These are phyloP conservation scores for Engystomops pustulosus DNA, from an alignment of 2,113 vertebrate species.

Conservation along the genomic window DNA sequence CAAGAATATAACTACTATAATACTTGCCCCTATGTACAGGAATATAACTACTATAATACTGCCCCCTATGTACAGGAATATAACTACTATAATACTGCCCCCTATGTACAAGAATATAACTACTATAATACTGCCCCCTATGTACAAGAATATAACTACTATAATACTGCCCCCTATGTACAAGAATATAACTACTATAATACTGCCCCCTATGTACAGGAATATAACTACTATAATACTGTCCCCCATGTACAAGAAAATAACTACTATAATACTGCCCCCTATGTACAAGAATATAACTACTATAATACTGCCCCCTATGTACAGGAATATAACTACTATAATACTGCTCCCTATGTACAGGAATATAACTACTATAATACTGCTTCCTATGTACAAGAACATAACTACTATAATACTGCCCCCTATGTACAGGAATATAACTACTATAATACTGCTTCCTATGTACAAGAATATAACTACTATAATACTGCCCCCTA, in stretches of 20 bases:
- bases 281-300: constrained; percentile 24
- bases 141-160: constrained; percentile 7
- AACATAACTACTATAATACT: constrained; percentile 13
- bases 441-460: constrained; percentile 2
- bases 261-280: no score
- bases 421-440: background rate
- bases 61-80: background rate
- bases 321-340: background rate
- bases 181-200: no score
- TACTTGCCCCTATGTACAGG: background rate
- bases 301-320: background rate
- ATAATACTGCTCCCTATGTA: background rate
- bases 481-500: background rate
- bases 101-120: constrained; percentile 10
- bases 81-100: constrained; percentile 5
- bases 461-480: constrained; percentile 2
- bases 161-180: constrained; percentile 5
- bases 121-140: background rate
- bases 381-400: background rate
- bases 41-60: background rate
- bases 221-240: no score
- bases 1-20: constrained; percentile 11
- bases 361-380: constrained; percentile 18
- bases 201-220: no score
- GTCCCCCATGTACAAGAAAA: no score